Percentiles rank a stretch among this genome's conserved stretches.
These are phyloP conservation scores for Falco biarmicus DNA, from an alignment of 2,797 vertebrate species.

Conservation along the genomic window DNA sequence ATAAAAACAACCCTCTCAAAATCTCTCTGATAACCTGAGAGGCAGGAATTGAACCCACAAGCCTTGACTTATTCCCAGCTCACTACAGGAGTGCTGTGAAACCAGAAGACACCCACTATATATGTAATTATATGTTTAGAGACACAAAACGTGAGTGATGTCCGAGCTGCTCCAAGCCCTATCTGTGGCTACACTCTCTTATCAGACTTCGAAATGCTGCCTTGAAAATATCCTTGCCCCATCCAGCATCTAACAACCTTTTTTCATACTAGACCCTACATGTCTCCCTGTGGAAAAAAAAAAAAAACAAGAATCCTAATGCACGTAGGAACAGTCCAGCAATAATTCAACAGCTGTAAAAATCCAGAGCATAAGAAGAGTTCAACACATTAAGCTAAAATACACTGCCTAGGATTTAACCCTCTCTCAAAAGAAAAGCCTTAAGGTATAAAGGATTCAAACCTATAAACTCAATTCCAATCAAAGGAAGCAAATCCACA, in stretches of 20 bases:
- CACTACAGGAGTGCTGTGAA: not conserved
- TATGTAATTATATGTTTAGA: not conserved
- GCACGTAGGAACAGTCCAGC: not conserved
- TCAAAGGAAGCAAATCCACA: not conserved
- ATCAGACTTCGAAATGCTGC: not conserved
- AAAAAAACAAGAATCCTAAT: not conserved
- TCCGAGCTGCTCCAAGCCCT: not conserved
- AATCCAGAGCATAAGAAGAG: not conserved
- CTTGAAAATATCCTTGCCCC: not conserved
- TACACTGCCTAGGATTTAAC: not conserved
- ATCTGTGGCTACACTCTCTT: not conserved
- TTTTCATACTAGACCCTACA: not conserved
- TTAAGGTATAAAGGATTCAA: not conserved
- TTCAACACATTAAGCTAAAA: not conserved
- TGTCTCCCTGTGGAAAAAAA: no score
- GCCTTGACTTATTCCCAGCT: not conserved
- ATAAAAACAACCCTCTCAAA: not conserved
- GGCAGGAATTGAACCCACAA: not conserved
- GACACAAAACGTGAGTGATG: fast-evolving
- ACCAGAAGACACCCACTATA: not conserved
- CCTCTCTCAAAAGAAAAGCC: not conserved
- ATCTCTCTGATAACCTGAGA: not conserved
- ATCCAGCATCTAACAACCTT: not conserved
- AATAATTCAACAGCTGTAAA: not conserved
- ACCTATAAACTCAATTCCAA: not conserved